Percentiles rank a stretch among this genome's conserved stretches.
Conservation (phyloP, 2,113 vertebrate species). For the Edolisoma coerulescens region DNA sequence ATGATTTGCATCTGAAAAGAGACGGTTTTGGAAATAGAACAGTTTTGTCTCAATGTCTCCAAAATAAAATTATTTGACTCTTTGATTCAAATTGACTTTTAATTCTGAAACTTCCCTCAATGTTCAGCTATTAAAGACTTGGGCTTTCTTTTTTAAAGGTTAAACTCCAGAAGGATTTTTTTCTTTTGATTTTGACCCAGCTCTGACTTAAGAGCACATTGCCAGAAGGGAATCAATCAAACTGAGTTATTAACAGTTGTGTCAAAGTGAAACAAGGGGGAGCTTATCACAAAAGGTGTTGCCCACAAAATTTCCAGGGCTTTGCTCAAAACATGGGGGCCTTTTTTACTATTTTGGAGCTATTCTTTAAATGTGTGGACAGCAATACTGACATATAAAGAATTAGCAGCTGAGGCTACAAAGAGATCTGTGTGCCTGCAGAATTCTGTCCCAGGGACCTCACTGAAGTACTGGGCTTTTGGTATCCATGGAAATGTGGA, state of each 20-base stretch:
- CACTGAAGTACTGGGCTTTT: not conserved
- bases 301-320: slow-evolving; percentile 25
- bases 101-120: slow-evolving; percentile 11
- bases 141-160: not conserved
- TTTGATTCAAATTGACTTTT: slow-evolving; percentile 26
- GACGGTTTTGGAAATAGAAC: not conserved
- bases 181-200: slow-evolving; percentile 3
- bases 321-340: not conserved
- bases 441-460: not conserved
- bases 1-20: slow-evolving; percentile 48
- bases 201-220: not conserved
- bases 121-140: not conserved
- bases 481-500: slow-evolving; percentile 43
- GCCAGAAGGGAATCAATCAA: slow-evolving; percentile 8
- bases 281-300: slow-evolving; percentile 1
- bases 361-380: not conserved
- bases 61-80: slow-evolving; percentile 12
- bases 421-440: not conserved
- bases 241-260: slow-evolving; percentile 4
- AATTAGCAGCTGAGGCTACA: not conserved
- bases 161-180: not conserved
- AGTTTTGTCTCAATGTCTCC: not conserved
- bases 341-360: not conserved
- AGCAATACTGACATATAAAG: not conserved
- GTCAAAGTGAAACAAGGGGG: not conserved